These are phyloP conservation scores for Hirtodrosophila cameraria DNA, from an alignment of 2,888 invertebrate genomes.

Conservation along the genomic window DNA sequence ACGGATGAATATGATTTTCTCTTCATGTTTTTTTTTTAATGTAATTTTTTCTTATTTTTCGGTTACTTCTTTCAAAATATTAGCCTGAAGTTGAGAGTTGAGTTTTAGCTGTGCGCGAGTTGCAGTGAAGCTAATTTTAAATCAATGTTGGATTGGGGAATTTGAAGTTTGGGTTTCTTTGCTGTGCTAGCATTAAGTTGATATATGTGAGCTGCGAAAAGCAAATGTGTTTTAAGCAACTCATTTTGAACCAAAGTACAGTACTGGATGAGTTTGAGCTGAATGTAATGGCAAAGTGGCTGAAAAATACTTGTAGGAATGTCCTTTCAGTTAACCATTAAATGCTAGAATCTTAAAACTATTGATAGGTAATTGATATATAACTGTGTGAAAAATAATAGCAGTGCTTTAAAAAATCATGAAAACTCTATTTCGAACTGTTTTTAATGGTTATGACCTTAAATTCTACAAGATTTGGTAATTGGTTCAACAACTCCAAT, in stretches of 20 bases:
- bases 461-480: too few relatives aligned
- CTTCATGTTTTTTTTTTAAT: conserved; percentile 1
- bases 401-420: too few relatives aligned
- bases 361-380: too few relatives aligned
- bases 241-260: conserved; percentile 1
- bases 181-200: conserved; percentile 3
- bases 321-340: too few relatives aligned
- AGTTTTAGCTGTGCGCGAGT: conserved; percentile 51
- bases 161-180: conserved; percentile 2
- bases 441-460: too few relatives aligned
- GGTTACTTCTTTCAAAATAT: conserved; percentile 21
- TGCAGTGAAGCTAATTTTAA: conserved; percentile 71
- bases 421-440: too few relatives aligned
- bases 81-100: conserved; percentile 38
- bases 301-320: too few relatives aligned
- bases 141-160: conserved; percentile 59
- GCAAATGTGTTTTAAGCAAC: too few relatives aligned
- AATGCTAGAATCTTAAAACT: too few relatives aligned
- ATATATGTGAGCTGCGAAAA: conserved; percentile 10
- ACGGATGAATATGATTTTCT: conserved; percentile 11
- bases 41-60: conserved; percentile 5
- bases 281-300: conserved; percentile 3
- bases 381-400: too few relatives aligned
- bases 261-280: conserved; percentile 17
- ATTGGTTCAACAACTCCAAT: too few relatives aligned